phyloP scores from a whole-genome alignment of 2,797 vertebrate genomes.

The Gadopsis bispinosus region DNA sequence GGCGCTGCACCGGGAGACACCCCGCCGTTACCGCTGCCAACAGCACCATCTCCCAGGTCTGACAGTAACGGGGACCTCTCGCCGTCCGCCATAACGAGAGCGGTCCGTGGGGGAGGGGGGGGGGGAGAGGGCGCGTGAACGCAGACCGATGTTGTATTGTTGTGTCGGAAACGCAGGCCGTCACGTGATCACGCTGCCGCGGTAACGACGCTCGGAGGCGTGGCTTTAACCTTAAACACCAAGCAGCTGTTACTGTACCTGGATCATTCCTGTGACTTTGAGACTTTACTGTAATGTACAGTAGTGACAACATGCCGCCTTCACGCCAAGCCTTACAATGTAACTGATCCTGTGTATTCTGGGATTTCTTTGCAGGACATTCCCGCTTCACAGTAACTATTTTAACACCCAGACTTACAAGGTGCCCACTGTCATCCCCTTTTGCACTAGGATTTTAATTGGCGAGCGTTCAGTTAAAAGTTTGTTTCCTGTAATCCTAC shows the following conservation, averaged over 20 bases:
- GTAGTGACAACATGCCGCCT: background rate
- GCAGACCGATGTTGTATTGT: slow-evolving; percentile 77
- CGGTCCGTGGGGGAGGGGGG: slow-evolving; percentile 58
- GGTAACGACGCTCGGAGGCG: slow-evolving; percentile 72
- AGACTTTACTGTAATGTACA: background rate
- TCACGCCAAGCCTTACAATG: background rate
- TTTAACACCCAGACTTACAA: background rate
- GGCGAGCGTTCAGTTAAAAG: background rate
- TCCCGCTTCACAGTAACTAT: no score
- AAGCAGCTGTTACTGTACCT: background rate
- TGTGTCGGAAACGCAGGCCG: slow-evolving; percentile 82
- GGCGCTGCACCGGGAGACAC: slow-evolving; percentile 86
- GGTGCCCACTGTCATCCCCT: background rate
- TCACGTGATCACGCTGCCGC: slow-evolving; percentile 84
- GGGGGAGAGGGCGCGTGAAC: slow-evolving; percentile 52
- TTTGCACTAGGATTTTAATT: background rate
- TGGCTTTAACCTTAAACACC: slow-evolving; percentile 27
- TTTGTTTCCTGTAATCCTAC: background rate
- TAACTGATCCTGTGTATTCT: background rate
- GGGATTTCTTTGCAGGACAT: background rate
- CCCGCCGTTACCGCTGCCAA: slow-evolving; percentile 85
- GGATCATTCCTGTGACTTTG: background rate
- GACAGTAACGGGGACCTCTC: slow-evolving; percentile 93
- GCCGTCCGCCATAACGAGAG: slow-evolving; percentile 91
- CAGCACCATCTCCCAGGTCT: slow-evolving; percentile 88